Base-by-base conservation (phyloP, 2,113 vertebrate species). In the Geococcyx californianus region DNA sequence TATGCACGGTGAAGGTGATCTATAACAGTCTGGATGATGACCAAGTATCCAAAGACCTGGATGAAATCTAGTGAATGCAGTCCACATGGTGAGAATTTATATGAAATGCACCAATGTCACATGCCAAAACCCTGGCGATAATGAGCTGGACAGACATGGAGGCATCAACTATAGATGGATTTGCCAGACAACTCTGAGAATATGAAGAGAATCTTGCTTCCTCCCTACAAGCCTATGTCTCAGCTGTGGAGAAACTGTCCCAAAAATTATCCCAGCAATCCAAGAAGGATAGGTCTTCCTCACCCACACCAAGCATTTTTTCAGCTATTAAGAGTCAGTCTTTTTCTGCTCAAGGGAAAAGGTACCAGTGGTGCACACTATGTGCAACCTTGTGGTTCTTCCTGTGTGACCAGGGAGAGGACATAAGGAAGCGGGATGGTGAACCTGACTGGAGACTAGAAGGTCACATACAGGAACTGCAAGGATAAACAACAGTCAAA, bases 121-220 rank as follows among this genome's bases (percentile, higher is more conserved):
- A 55, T 0, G 2, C 18, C 11, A 54, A 16, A n/a, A 63, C 12
- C 11, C 16, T 51, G 34, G 16, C 0, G 0, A 42, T 42, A 63
- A 49, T 42, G 25, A 64, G 66, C 34, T 56, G 31, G 34, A 23
- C 34, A 73, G 42, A 56, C 59, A 31, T 0, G 0, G 28, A 58
- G 42, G 28, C 7, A 82, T 11, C 24, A 44, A 2, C 28, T 38
- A 51, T 13, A 4, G 33, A 69, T 29, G 23, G 18, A 38, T 3
- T 31, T 64, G 44, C 44, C 38, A 72, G 21, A 54, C 5, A 82
- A 11, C 16, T 82, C 56, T 26, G 59, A 64, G 24, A 75, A 69
- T 9, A 56, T 15, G 36, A 36, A 82, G 28, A 45, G 13, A 52
- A 45, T 59, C 51, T 70, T 2, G 1, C 7, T 64, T 62, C 28